phyloP scores from a whole-genome alignment of 2,797 vertebrate genomes.

The Glossophaga mutica region DNA sequence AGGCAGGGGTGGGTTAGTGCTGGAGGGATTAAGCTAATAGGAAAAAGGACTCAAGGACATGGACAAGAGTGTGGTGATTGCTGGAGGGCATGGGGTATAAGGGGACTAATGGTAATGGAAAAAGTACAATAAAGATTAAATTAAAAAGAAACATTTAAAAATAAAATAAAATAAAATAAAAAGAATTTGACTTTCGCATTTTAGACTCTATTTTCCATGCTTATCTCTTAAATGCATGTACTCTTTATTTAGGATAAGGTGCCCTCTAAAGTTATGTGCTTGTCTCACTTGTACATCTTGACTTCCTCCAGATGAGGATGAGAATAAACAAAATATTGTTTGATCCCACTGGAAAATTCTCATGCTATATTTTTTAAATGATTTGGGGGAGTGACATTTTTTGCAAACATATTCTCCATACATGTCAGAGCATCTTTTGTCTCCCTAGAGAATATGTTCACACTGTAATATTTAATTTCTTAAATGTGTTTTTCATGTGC shows the following conservation, averaged over 20 bases:
- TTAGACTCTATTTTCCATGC: constrained; percentile 39
- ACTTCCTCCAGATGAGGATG: neutral
- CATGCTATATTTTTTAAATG: constrained; percentile 14
- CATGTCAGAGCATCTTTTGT: constrained; percentile 38
- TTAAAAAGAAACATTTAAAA: neutral
- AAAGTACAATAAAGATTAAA: neutral
- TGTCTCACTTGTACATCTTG: constrained; percentile 27
- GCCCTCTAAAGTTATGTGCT: neutral
- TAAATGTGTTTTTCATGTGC: constrained; percentile 44
- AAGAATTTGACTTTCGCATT: constrained; percentile 32
- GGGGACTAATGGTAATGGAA: neutral
- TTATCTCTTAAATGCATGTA: constrained; percentile 24
- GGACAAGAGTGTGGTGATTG: neutral
- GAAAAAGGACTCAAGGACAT: neutral
- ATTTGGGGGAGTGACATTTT: constrained; percentile 29
- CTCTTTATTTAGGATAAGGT: constrained; percentile 39
- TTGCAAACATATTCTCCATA: constrained; percentile 33
- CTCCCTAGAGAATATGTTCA: constrained; percentile 19
- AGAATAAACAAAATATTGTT: constrained; percentile 18
- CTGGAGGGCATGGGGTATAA: neutral
- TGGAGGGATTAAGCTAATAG: neutral
- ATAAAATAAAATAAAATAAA: neutral
- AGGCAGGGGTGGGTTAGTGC: neutral
- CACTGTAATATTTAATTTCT: neutral
- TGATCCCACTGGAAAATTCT: constrained; percentile 49